Evolutionary conservation across 2,113 vertebrate species (phyloP).

Genomic region (Butorides virescens): DNA sequence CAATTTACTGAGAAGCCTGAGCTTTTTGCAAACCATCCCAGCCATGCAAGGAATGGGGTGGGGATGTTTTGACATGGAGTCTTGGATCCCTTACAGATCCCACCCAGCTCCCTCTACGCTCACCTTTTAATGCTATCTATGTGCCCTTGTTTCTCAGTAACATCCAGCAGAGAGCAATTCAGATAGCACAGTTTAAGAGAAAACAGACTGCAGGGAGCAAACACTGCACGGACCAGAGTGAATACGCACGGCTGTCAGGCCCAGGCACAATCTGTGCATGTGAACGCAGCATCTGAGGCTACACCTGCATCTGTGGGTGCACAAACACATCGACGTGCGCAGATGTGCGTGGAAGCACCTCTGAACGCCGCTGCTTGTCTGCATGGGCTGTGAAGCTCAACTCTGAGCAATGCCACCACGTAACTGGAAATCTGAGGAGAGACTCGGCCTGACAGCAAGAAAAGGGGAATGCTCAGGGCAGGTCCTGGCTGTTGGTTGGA

Average conservation of each 20-base stretch:
- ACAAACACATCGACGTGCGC: background rate
- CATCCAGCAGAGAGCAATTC: background rate
- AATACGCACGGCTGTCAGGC: accelerated
- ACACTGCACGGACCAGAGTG: background rate
- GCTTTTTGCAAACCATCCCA: background rate
- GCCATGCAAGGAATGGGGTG: constrained; percentile 31
- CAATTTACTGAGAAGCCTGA: background rate
- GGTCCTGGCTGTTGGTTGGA: background rate
- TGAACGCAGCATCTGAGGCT: background rate
- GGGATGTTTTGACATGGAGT: background rate
- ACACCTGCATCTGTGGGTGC: background rate
- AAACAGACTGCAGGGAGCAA: background rate
- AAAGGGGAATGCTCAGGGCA: background rate
- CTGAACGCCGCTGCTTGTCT: background rate
- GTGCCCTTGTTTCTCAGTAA: background rate
- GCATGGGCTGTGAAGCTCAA: background rate
- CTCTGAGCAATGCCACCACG: background rate
- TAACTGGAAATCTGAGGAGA: background rate
- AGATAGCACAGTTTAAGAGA: background rate
- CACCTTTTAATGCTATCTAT: background rate
- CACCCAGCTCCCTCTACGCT: background rate
- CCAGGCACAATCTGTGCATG: background rate
- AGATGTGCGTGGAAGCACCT: background rate
- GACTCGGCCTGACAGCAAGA: background rate
- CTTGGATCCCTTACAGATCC: background rate